These are phyloP conservation scores for Sapayoa aenigma DNA, from an alignment of 2,113 vertebrate genomes.

Conservation along the genomic window DNA sequence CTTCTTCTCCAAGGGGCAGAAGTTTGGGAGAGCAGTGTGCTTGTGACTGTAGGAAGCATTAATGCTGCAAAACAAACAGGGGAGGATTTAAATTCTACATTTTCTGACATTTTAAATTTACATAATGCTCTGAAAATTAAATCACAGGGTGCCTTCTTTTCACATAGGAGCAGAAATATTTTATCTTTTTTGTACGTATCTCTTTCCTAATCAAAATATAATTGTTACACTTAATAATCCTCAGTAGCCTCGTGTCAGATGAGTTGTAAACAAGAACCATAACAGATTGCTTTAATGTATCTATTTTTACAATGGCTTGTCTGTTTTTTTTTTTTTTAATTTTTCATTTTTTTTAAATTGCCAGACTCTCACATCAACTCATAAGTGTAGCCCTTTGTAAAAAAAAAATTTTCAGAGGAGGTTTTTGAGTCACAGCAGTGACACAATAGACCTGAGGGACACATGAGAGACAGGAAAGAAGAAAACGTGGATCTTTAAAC, in stretches of 20 bases:
- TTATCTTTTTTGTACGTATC: neutral
- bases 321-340: neutral
- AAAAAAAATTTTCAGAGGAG: neutral
- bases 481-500: neutral
- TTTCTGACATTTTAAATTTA: conserved; percentile 34
- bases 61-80: conserved; percentile 59
- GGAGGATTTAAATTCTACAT: neutral
- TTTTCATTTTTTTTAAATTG: neutral
- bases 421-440: neutral
- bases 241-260: conserved; percentile 9
- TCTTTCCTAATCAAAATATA: conserved; percentile 53
- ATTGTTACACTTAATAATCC: conserved; percentile 51
- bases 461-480: neutral
- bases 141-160: neutral
- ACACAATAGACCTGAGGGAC: neutral
- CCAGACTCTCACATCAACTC: neutral
- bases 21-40: conserved; percentile 67
- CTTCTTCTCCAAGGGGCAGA: conserved; percentile 69
- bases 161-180: neutral
- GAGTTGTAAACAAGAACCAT: conserved; percentile 46
- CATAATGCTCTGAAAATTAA: neutral
- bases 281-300: conserved; percentile 48
- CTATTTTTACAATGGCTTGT: conserved; percentile 19
- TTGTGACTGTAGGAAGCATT: conserved; percentile 38
- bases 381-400: neutral